Base-by-base conservation (phyloP, 1,140 invertebrate species). In the Ceratina japonica region DNA sequence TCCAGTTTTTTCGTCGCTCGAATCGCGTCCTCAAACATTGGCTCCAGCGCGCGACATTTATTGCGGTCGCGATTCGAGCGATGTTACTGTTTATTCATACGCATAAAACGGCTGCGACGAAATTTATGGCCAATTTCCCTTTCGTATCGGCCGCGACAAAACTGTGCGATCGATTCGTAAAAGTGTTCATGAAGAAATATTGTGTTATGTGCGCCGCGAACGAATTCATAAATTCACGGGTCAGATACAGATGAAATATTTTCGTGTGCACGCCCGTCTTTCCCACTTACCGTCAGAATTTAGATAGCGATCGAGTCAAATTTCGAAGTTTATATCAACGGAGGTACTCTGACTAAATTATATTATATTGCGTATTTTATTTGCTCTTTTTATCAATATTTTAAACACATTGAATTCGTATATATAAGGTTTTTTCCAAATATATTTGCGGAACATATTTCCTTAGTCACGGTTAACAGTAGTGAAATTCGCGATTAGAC, bases 401-500 rank as follows among this genome's bases (percentile, higher is more conserved):
- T n/a, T n/a, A n/a, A n/a, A n/a, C n/a, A n/a, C n/a, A n/a, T n/a
- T n/a, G n/a, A n/a, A n/a, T n/a, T n/a, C n/a, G n/a, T n/a, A n/a
- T n/a, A n/a, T n/a, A n/a, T n/a, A n/a, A n/a, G n/a, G n/a, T n/a
- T n/a, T n/a, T n/a, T n/a, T n/a, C n/a, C n/a, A n/a, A n/a, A n/a
- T n/a, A n/a, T n/a, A n/a, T n/a, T n/a, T n/a, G n/a, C n/a, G n/a
- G n/a, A n/a, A n/a, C n/a, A 31, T 31, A 31, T 31, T 31, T 31
- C 4, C 27, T 31, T 31, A 31, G 27, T 31, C 5, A 44, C 51
- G 49, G 13, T 31, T 52, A 58, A 22, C 63, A 58, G 51, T 64
- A 51, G 71, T 58, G 52, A 66, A 79, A 73, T 73, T 58, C 49
- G 22, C 80, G 80, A 86, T 82, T 86, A 85, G 75, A 63, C 65